Base-by-base conservation (phyloP, 2,797 vertebrate species). In the Lithobates sylvaticus region DNA sequence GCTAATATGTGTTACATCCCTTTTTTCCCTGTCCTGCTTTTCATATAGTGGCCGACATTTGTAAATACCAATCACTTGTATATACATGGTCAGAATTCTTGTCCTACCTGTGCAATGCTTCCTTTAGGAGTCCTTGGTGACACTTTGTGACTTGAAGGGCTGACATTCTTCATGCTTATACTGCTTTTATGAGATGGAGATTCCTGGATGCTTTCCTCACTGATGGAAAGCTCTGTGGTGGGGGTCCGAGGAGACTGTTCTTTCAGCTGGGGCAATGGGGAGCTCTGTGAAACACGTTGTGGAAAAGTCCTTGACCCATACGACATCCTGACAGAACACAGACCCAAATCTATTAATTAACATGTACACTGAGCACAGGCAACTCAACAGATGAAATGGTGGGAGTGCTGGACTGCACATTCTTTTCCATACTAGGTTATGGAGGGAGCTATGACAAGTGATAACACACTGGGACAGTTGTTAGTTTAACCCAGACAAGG, bases 131-230 rank as follows among this genome's bases (percentile, higher is more conserved):
- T 26, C 50, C 29, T 78, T 27, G 27, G 5, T 16, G 26, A 34
- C 21, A 64, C 65, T 58, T 32, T 83, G 44, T 87, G 61, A n/a
- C 32, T 32, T 8, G 34, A 79, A 26, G 86, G 78, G 32, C 76
- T 79, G n/a, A 32, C 68, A 68, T 70, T 79, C 36, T 77, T 87
- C 39, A 69, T 86, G 79, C 73, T 82, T 42, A 15, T 13, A 27
- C 80, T 87, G 6, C 76, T 74, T 74, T 81, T 78, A 26, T 44
- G 39, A 27, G 86, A 87, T 7, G 68, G 76, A 1, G 58, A 61
- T 3, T 32, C 65, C 12, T 6, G 69, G 29, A 70, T 21, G 6
- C 42, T 84, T 34, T 79, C 86, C 36, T 73, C 81, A 26, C 32
- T 72, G 32, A 70, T 16, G 10, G 58, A 78, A 9, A 42, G n/a